Percentiles rank a stretch among this genome's conserved stretches.
Evolutionary conservation across 2,797 vertebrate species (phyloP).

Genomic region (Sebastes diaconus): DNA sequence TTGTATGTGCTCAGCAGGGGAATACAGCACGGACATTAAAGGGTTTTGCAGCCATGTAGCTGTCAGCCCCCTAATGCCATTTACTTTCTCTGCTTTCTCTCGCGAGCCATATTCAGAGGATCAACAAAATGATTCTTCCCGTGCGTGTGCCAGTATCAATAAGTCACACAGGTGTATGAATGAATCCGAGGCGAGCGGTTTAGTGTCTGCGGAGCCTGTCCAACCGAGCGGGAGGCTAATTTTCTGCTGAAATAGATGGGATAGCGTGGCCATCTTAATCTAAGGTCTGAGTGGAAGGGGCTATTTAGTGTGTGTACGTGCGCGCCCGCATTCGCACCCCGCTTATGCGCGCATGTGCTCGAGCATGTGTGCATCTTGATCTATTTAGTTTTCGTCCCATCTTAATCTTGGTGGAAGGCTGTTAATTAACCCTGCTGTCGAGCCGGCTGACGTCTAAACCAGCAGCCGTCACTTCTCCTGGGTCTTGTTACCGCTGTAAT

Average conservation of each 20-base stretch:
- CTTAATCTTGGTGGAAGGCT: slow-evolving; percentile 81
- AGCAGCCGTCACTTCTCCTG: slow-evolving; percentile 76
- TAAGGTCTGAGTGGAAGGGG: slow-evolving; percentile 47
- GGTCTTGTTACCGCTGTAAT: slow-evolving; percentile 77
- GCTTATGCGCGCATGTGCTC: not conserved
- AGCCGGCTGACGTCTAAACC: slow-evolving; percentile 71
- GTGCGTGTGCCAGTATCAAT: slow-evolving; percentile 60
- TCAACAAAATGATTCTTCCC: slow-evolving; percentile 45
- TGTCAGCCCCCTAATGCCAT: slow-evolving; percentile 40
- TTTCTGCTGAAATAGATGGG: slow-evolving; percentile 60
- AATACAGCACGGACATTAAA: slow-evolving; percentile 41
- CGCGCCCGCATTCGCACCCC: not conserved
- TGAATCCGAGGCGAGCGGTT: slow-evolving; percentile 34
- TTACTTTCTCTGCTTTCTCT: slow-evolving; percentile 52
- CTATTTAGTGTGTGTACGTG: slow-evolving; percentile 8
- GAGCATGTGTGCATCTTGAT: slow-evolving; percentile 44
- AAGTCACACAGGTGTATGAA: slow-evolving; percentile 58
- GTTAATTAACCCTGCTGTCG: slow-evolving; percentile 85
- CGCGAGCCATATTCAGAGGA: slow-evolving; percentile 47
- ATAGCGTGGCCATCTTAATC: slow-evolving; percentile 55
- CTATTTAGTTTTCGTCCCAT: slow-evolving; percentile 72
- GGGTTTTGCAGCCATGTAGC: slow-evolving; percentile 41
- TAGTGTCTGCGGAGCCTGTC: slow-evolving; percentile 35
- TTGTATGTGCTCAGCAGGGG: slow-evolving; percentile 48
- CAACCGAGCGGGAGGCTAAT: slow-evolving; percentile 38